Percentiles rank a stretch among this genome's conserved stretches.
Evolutionary conservation across 2,113 vertebrate species (phyloP).

Genomic region (Tychaedon coryphoeus): DNA sequence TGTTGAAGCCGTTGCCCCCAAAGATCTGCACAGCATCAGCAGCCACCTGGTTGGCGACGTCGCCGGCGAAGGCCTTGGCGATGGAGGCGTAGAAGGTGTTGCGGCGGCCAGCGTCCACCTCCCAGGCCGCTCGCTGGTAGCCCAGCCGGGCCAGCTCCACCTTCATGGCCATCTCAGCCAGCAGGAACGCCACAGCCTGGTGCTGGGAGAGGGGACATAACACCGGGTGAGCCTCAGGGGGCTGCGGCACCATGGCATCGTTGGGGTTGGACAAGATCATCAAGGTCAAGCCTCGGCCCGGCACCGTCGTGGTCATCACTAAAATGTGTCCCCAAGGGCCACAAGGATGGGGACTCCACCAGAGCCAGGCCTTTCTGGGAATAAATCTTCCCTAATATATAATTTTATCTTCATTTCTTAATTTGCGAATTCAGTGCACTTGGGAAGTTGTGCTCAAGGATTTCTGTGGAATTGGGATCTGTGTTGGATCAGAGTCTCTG

Average conservation of each 20-base stretch:
- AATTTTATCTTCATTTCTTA: not conserved
- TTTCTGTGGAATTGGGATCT: not conserved
- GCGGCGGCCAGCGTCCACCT: not conserved
- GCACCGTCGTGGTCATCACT: not conserved
- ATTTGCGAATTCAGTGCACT: no score
- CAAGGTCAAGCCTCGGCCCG: accelerated
- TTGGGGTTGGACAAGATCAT: no score
- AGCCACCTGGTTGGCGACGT: not conserved
- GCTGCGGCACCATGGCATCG: not conserved
- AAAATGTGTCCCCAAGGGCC: not conserved
- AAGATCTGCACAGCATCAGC: not conserved
- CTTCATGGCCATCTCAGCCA: not conserved
- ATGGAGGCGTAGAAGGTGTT: not conserved
- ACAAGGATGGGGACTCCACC: not conserved
- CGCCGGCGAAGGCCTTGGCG: not conserved
- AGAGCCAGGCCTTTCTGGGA: not conserved
- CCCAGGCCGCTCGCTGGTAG: not conserved
- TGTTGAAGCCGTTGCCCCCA: not conserved
- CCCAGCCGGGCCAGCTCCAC: not conserved
- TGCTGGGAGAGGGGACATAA: not conserved
- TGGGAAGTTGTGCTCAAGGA: not conserved
- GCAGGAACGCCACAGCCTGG: not conserved
- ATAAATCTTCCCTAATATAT: no score
- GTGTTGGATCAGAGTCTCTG: not conserved
- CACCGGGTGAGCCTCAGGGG: not conserved